A percentile compares a stretch with the other conserved stretches of the same genome.
Evolutionary conservation across 37 sponge, comb jelly and placozoan genomes (phyloP).

Genomic region (Spongia lamella): DNA sequence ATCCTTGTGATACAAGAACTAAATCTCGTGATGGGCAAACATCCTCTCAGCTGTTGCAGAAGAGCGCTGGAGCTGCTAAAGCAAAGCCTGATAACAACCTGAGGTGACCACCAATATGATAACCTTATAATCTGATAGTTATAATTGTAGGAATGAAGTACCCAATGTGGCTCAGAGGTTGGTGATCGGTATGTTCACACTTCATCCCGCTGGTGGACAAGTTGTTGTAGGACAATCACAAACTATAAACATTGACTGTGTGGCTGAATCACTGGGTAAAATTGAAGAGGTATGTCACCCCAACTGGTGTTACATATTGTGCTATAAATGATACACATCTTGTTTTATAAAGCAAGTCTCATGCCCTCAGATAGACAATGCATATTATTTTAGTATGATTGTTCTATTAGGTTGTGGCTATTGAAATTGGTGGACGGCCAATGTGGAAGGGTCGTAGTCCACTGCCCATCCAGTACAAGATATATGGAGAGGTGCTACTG

Average conservation of each 20-base stretch:
- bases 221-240: conserved; percentile 73
- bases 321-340: neutral
- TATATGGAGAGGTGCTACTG: conserved; percentile 81
- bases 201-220: conserved; percentile 78
- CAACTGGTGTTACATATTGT: neutral
- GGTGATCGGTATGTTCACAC: conserved; percentile 84
- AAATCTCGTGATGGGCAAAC: conserved; percentile 41
- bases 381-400: neutral
- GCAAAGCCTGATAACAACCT: neutral
- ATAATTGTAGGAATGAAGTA: conserved; percentile 67
- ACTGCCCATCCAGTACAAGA: conserved; percentile 69
- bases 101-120: neutral
- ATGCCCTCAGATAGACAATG: neutral
- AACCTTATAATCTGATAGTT: neutral
- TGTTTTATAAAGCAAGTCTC: too few relatives aligned
- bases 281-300: conserved; percentile 58
- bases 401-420: conserved; percentile 38
- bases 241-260: conserved; percentile 86
- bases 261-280: conserved; percentile 75
- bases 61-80: conserved; percentile 10
- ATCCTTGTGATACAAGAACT: neutral
- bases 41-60: conserved; percentile 5
- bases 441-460: conserved; percentile 17
- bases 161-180: conserved; percentile 57
- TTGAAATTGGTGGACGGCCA: conserved; percentile 86